Evolutionary conservation across 2,888 invertebrate genomes (phyloP).

Genomic region (Mycalesis mineus): DNA sequence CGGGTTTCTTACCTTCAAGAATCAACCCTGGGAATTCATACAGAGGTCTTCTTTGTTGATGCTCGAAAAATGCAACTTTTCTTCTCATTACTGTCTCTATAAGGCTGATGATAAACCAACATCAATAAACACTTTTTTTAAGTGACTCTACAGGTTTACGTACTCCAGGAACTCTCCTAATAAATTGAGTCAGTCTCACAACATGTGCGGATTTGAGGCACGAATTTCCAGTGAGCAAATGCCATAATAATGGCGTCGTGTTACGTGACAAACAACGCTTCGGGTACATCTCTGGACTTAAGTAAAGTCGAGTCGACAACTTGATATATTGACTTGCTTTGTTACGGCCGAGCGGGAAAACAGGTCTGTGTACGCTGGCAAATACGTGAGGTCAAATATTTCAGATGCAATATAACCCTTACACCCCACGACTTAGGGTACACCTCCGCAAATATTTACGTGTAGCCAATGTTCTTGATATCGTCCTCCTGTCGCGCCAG

Average conservation of each 20-base stretch:
- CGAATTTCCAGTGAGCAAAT: conserved; percentile 32
- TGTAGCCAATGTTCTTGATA: conserved; percentile 12
- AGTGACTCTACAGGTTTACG: too few relatives aligned
- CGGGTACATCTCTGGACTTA: conserved; percentile 54
- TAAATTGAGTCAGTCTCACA: neutral
- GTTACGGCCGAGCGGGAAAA: conserved; percentile 61
- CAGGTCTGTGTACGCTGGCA: conserved; percentile 41
- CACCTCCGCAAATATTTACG: neutral
- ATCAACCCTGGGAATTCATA: too few relatives aligned
- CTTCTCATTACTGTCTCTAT: too few relatives aligned
- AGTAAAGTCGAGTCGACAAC: conserved; percentile 58
- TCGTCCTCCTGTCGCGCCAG: conserved; percentile 14
- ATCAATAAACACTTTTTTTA: too few relatives aligned
- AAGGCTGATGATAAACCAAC: too few relatives aligned
- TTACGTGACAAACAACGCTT: conserved; percentile 60
- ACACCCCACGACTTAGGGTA: neutral
- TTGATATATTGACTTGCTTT: conserved; percentile 71
- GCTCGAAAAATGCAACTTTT: too few relatives aligned
- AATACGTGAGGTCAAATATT: conserved; percentile 3
- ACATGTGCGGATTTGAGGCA: conserved; percentile 19
- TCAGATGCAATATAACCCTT: conserved; percentile 14
- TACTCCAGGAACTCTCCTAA: too few relatives aligned
- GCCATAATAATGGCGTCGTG: conserved; percentile 45
- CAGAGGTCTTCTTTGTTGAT: too few relatives aligned
- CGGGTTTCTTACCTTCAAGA: too few relatives aligned